Percentiles rank a stretch among this genome's conserved stretches.
phyloP scores from a whole-genome alignment of 1,140 invertebrate species.

The Cotesia vestalis region DNA sequence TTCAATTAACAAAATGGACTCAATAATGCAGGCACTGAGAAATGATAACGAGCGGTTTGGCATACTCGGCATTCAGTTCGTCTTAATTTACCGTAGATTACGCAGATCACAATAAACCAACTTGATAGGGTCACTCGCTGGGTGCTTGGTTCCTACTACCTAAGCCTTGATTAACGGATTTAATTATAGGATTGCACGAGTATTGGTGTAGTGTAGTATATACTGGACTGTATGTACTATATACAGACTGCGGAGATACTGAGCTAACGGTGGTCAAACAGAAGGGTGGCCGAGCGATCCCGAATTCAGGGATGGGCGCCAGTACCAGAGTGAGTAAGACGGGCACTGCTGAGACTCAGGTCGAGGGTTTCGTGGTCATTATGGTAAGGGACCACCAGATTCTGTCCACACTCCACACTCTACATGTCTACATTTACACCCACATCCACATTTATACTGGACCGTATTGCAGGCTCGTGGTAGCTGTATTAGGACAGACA shows the following conservation, averaged over 20 bases:
- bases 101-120: constrained; percentile 64
- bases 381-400: constrained; percentile 15
- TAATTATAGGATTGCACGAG: constrained; percentile 57
- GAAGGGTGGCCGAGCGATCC: constrained; percentile 46
- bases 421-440: not conserved
- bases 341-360: no score
- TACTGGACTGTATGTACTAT: constrained; percentile 2
- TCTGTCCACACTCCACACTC: not conserved
- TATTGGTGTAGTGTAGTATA: constrained; percentile 22
- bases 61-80: constrained; percentile 44
- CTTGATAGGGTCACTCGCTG: constrained; percentile 61
- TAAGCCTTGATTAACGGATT: constrained; percentile 62
- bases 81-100: constrained; percentile 64
- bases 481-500: no score
- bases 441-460: not conserved
- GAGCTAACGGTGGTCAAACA: constrained; percentile 37
- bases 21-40: constrained; percentile 13
- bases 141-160: constrained; percentile 24
- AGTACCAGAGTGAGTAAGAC: not conserved
- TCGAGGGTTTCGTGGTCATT: constrained; percentile 15
- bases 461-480: no score
- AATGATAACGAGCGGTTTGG: constrained; percentile 37
- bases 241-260: constrained; percentile 13
- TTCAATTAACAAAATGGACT: not conserved
- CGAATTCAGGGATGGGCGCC: constrained; percentile 42